Evolutionary conservation across 2,888 invertebrate species (phyloP).

Genomic region (Netelia virgata): DNA sequence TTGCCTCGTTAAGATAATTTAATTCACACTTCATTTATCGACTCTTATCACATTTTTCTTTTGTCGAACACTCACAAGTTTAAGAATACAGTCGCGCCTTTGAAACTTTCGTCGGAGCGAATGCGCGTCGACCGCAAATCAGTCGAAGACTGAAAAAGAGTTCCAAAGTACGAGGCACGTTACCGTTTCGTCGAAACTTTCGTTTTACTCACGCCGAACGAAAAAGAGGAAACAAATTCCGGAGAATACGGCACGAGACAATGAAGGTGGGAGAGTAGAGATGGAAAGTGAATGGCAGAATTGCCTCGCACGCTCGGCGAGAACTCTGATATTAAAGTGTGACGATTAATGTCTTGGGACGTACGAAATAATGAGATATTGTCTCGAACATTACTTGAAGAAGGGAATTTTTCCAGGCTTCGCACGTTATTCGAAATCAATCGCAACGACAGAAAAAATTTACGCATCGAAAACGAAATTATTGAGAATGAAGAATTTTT

Average conservation of each 20-base stretch:
- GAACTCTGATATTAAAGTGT: no score
- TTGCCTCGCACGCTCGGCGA: not conserved
- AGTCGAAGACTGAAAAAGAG: not conserved
- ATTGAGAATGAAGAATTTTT: no score
- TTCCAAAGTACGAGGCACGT: conserved; percentile 32
- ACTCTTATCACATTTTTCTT: not conserved
- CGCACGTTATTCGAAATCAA: no score
- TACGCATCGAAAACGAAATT: no score
- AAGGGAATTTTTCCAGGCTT: not conserved
- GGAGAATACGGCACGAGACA: conserved; percentile 21
- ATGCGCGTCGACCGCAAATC: not conserved
- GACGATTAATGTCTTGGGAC: not conserved
- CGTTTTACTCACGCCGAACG: conserved; percentile 44
- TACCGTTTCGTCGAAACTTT: conserved; percentile 65
- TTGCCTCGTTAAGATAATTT: not conserved
- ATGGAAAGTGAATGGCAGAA: conserved; percentile 57
- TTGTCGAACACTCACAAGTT: not conserved
- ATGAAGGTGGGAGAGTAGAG: conserved; percentile 38
- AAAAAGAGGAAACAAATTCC: conserved; percentile 32
- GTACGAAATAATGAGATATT: not conserved
- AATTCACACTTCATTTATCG: not conserved
- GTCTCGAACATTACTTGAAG: not conserved
- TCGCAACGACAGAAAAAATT: no score
- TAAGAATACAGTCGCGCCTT: no score
- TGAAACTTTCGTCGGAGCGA: no score